A percentile compares a stretch with the other conserved stretches of the same genome.
Evolutionary conservation across 1,140 invertebrate species (phyloP).

Genomic region (Anthonomus grandis): DNA sequence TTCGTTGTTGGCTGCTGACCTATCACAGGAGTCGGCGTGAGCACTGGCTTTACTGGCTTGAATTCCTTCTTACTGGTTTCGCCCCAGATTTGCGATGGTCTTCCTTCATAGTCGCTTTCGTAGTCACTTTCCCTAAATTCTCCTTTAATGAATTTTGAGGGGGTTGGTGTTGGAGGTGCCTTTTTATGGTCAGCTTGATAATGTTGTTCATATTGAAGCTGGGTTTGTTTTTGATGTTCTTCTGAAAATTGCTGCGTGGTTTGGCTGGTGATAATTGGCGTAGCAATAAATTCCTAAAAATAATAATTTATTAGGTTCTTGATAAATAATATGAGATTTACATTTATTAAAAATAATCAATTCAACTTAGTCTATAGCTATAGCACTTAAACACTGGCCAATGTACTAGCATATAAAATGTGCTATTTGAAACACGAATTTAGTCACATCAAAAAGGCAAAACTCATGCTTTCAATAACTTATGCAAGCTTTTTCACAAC

Average conservation of each 20-base stretch:
- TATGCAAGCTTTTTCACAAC: too few relatives aligned
- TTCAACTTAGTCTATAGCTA: too few relatives aligned
- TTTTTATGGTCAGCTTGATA: conserved; percentile 49
- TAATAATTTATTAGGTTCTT: too few relatives aligned
- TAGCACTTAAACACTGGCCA: too few relatives aligned
- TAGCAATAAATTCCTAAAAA: conserved; percentile 50
- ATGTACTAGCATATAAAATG: too few relatives aligned
- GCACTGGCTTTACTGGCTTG: conserved; percentile 57
- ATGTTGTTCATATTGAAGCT: conserved; percentile 52
- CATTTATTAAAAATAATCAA: too few relatives aligned
- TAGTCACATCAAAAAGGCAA: conserved; percentile 3
- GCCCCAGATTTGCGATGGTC: conserved; percentile 61
- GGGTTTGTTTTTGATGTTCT: conserved; percentile 44
- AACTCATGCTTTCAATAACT: too few relatives aligned
- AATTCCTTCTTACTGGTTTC: conserved; percentile 56
- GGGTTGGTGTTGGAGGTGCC: conserved; percentile 53
- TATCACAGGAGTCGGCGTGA: conserved; percentile 52
- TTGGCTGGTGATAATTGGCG: conserved; percentile 46
- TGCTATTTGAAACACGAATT: background rate
- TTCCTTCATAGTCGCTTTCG: conserved; percentile 69
- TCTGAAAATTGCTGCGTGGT: conserved; percentile 39
- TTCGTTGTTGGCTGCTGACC: conserved; percentile 47
- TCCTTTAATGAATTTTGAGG: conserved; percentile 65
- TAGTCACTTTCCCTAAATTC: conserved; percentile 71
- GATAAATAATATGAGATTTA: too few relatives aligned